Evolutionary conservation across 1,140 invertebrate species (phyloP), one percentile per base, ranked within the genome.

Genomic region (Musca vetustissima): DNA sequence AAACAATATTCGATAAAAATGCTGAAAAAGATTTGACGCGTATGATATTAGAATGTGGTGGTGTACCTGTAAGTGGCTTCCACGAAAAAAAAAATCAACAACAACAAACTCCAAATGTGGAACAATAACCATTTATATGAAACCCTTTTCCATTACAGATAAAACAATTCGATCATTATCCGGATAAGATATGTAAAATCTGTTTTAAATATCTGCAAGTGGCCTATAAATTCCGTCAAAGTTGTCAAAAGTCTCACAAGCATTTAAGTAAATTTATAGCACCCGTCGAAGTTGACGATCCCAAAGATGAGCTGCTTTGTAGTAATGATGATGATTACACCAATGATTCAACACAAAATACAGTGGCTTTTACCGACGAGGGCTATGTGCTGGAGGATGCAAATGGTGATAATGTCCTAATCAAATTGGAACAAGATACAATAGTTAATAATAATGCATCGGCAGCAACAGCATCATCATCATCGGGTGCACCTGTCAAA

Each of bases 21-120:
- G 68, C 71, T 17, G 72, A 73, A n/a, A 80, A 80, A 73, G 78
- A 80, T 66, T 64, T 80, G 72, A 80, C 78, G 19, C 70, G 75
- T n/a, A 80, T 78, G 78, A 80, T 80, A 15, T 68, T 77, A 7
- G 76, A 80, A 69, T 80, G 78, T 67, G 78, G 78, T 14, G 78
- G 78, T 57, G 78, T 80, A 68, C 78, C 78, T 3, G 78, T 80
- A 75, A 73, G 78, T 72, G 48, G 15, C 65, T 57, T 52, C 2
- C 28, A 25, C 19, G 11, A 11, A n/a, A n/a, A n/a, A 25, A 48
- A 32, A 48, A 24, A 28, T 19, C 15, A n/a, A n/a, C n/a, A n/a
- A n/a, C n/a, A n/a, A n/a, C n/a, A n/a, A n/a, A n/a, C 24, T 11
- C n/a, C n/a, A 15, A 21, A 43, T 32, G 36, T 43, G 6, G 6